These are phyloP conservation scores for Euschistus heros DNA, from an alignment of 1,140 invertebrate genomes.

Conservation along the genomic window DNA sequence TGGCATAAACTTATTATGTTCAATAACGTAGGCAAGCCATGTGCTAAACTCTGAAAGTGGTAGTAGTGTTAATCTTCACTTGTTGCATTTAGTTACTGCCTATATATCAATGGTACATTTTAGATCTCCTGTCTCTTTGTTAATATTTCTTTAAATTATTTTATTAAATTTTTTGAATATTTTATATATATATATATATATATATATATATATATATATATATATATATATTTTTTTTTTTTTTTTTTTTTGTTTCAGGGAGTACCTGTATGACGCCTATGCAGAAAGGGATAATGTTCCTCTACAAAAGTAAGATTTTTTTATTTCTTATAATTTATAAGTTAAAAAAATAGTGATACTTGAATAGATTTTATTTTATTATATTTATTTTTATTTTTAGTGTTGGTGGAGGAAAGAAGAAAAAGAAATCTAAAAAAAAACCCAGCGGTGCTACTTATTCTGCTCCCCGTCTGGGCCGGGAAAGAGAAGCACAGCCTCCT, in stretches of 20 bases:
- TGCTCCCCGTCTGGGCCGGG: not conserved
- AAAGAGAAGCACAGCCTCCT: not conserved
- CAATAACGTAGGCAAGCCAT: no score
- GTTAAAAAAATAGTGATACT: not conserved
- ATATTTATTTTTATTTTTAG: not conserved
- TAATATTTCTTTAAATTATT: no score
- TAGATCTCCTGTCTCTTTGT: no score
- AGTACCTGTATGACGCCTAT: constrained; percentile 87
- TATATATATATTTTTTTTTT: no score
- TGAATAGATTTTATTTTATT: not conserved
- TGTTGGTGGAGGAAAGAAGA: not conserved
- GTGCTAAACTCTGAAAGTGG: no score
- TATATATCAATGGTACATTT: no score
- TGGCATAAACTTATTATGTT: no score
- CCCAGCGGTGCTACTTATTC: not conserved
- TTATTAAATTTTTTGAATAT: no score
- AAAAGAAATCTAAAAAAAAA: constrained; percentile 10
- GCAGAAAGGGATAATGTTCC: constrained; percentile 85
- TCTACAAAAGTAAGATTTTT: constrained; percentile 75
- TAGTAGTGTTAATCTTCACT: no score
- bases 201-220: no score
- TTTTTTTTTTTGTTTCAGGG: constrained; percentile 65
- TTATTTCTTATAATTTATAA: not conserved
- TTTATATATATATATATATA: no score
- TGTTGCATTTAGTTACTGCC: no score